phyloP scores from a whole-genome alignment of 1,140 invertebrate species.

The Parasteatoda tepidariorum region DNA sequence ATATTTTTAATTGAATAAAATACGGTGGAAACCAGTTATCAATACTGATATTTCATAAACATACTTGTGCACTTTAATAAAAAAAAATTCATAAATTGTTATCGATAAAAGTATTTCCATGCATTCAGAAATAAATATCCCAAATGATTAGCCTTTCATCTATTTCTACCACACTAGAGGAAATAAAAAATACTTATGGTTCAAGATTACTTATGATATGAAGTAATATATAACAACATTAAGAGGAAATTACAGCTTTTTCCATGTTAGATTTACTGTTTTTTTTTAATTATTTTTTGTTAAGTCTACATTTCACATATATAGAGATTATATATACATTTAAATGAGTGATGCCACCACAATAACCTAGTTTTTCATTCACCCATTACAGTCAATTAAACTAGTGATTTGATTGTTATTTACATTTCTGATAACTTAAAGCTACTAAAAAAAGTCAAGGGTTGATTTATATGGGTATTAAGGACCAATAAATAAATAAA shows the following conservation, averaged over 20 bases:
- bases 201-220: not conserved
- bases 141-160: too few relatives aligned
- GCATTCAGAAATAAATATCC: too few relatives aligned
- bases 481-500: not conserved
- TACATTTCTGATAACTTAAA: constrained; percentile 9
- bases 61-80: too few relatives aligned
- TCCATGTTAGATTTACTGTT: constrained; percentile 50
- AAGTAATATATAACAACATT: not conserved
- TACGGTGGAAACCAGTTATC: too few relatives aligned
- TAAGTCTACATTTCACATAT: constrained; percentile 48
- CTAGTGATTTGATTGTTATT: constrained; percentile 49
- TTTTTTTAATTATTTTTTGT: too few relatives aligned
- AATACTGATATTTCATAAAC: too few relatives aligned
- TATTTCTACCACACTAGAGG: not conserved
- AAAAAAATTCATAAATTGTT: too few relatives aligned
- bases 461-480: not conserved
- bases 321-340: constrained; percentile 48
- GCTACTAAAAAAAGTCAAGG: not conserved
- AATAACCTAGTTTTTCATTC: constrained; percentile 43
- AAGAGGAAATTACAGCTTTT: constrained; percentile 43
- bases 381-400: constrained; percentile 13
- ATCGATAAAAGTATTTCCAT: too few relatives aligned
- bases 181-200: not conserved
- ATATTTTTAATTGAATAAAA: too few relatives aligned
- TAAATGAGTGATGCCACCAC: constrained; percentile 40